Evolutionary conservation across 2,797 vertebrate genomes (phyloP), one percentile per base, ranked within the genome.

Genomic region (Crenichthys baileyi): DNA sequence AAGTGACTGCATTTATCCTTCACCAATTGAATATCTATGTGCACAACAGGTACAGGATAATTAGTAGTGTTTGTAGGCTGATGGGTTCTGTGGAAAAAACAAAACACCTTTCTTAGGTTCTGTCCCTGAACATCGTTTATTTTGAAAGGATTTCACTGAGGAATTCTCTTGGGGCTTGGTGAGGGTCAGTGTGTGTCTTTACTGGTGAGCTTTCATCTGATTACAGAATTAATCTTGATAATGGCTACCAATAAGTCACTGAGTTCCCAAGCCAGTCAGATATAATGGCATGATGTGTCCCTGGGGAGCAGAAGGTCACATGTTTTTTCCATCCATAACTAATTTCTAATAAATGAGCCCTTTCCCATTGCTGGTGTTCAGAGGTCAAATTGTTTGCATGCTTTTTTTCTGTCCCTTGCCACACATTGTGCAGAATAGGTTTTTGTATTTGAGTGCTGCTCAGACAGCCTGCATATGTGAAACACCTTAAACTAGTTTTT

Each of bases 381-480:
- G 90, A 88, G 94, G 94, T 95, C 92, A 93, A 87, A 93, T 93
- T 93, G 91, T 92, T 94, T 84, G 89, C 79, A 91, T 93, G 91
- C 84, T 91, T 91, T 85, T 81, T 77, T 83, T 83, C 78, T 73
- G 29, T 70, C 50, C 70, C 68, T 74, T 15, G 39, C n/a, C 18
- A 65, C 78, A 0, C 53, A 85, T 53, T 76, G 39, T 74, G 20
- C 15, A 68, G 41, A 46, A n/a, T n/a, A 68, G 12, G 24, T 44
- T 44, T 56, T 16, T 24, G 36, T 13, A 26, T 58, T 58, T 58
- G 39, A 58, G 36, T n/a, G 31, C 51, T 56, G 53, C 12, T 22
- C 12, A 70, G 5, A 48, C 11, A 24, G 11, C 18, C 44, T 26
- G n/a, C 12, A 26, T 3, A 70, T 70, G 41, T 48, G 20, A 7